Evolutionary conservation across 2,113 vertebrate species (phyloP), one percentile per base, ranked within the genome.

Genomic region (Osmerus mordax): DNA sequence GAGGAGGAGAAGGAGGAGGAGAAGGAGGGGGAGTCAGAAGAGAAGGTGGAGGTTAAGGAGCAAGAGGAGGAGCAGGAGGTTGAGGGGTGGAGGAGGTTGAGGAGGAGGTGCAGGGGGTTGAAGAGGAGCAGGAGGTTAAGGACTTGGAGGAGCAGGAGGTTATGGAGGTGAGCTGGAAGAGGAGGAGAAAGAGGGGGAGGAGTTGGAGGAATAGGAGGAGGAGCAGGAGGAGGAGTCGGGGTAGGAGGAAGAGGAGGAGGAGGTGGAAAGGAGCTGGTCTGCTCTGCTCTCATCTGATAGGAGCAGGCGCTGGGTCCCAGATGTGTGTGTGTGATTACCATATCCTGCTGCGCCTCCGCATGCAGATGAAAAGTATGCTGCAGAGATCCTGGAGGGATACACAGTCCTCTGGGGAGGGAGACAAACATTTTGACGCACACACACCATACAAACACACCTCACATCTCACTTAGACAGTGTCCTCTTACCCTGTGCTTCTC

Each of bases 281-380:
- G 81, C 79, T 65, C 47, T 7, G 78, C 41, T 47, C 41, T 7
- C 73, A n/a, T 86, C 88, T 86, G 84, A 90, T 88, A 88, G 85
- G 82, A 71, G 63, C 80, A 75, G 86, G 82, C 82, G 86, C 74
- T 75, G 78, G 54, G 81, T 83, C 87, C 82, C 78, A 81, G 84
- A 84, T 87, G 89, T 86, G 87, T 82, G 79, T 75, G 64, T 2
- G 65, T 82, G 86, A 87, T 88, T 89, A 87, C 82, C 84, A 85
- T 88, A 86, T 78, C 76, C 74, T 72, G 77, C 71, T 74, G 70
- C 67, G 41, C 77, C 80, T 78, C 76, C 80, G 88, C 87, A 90
- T 90, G 85, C 86, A 85, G 89, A 90, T 89, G 78, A 86, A 86
- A 68, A 3, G 54, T 56, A n/a, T 56, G 6, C 15, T 18, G 54